These are phyloP conservation scores for Tinamus guttatus DNA, from an alignment of 2,113 vertebrate genomes.

Conservation along the genomic window DNA sequence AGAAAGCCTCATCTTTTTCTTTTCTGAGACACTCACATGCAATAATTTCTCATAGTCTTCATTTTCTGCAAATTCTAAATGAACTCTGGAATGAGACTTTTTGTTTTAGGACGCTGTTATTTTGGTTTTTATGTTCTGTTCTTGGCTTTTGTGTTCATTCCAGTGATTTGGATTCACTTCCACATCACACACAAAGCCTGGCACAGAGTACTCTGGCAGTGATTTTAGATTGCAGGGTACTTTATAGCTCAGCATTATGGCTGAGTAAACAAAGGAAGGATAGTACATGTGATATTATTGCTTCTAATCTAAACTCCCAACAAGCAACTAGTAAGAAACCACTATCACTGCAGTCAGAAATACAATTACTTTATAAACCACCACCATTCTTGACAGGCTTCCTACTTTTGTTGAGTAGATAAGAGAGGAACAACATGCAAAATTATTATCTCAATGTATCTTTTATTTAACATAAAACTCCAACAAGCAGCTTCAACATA, in stretches of 20 bases:
- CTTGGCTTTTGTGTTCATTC: not conserved
- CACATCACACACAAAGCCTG: not conserved
- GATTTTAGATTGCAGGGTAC: not conserved
- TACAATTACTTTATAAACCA: conserved; percentile 12
- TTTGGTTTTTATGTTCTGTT: not conserved
- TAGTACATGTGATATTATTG: not conserved
- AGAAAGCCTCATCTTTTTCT: not conserved
- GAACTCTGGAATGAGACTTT: not conserved
- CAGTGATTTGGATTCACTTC: not conserved
- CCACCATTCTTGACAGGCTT: not conserved
- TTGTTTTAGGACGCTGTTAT: not conserved
- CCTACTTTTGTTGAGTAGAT: not conserved
- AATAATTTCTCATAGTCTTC: not conserved
- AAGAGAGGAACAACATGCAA: not conserved
- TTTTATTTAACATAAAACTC: not conserved
- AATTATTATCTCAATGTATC: not conserved
- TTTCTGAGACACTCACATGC: not conserved
- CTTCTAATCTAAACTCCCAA: not conserved
- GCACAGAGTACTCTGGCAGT: not conserved
- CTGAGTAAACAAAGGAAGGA: not conserved
- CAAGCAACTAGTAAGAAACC: not conserved
- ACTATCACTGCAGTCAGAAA: not conserved
- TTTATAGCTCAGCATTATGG: not conserved
- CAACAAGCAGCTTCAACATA: not conserved
- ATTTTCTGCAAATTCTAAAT: not conserved